A percentile compares a stretch with the other conserved stretches of the same genome.
Conservation (phyloP, 1,140 invertebrate genomes). For the Phenacoccus solenopsis region DNA sequence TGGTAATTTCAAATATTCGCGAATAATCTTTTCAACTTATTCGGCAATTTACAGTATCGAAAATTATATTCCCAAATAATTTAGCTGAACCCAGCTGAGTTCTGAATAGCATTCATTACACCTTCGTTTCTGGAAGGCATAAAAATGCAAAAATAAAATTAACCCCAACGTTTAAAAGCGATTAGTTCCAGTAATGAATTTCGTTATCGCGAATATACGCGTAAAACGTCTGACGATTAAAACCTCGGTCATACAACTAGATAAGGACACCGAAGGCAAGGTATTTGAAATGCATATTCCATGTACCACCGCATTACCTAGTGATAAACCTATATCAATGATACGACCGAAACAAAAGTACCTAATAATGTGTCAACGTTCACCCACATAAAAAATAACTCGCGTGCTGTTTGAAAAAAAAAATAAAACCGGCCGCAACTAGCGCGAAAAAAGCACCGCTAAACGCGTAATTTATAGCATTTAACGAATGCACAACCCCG, state of each 20-base stretch:
- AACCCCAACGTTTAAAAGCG: not conserved
- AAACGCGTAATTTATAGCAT: constrained; percentile 2
- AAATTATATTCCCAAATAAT: too few species aligned
- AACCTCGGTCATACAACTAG: not conserved
- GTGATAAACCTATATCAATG: not conserved
- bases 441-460: not conserved
- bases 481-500: not conserved
- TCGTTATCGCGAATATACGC: not conserved
- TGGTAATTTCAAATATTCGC: too few species aligned
- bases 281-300: not conserved
- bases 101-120: too few species aligned
- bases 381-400: not conserved
- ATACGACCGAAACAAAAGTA: not conserved
- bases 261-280: not conserved
- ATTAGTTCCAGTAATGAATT: not conserved
- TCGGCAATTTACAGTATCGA: too few species aligned
- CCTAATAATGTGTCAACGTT: not conserved
- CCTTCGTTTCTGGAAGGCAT: too few species aligned
- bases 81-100: too few species aligned
- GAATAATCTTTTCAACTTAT: too few species aligned
- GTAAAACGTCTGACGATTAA: not conserved
- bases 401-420: too few species aligned
- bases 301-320: too few species aligned
- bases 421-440: too few species aligned
- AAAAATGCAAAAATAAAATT: too few species aligned